Evolutionary conservation across 2,797 vertebrate species (phyloP).

Genomic region (Spea hammondii): DNA sequence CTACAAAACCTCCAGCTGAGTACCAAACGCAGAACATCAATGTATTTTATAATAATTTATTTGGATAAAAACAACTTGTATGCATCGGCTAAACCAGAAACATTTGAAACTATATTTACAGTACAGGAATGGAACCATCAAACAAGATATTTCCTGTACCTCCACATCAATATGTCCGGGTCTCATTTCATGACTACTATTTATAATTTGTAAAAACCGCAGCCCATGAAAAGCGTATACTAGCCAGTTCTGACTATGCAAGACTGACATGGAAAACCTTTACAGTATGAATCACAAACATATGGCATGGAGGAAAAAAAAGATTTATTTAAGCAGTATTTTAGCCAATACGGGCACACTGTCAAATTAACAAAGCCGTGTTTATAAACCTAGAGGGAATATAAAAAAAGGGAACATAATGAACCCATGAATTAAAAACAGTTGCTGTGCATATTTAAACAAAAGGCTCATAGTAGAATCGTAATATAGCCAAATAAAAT

Average conservation of each 20-base stretch:
- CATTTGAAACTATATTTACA: conserved; percentile 38
- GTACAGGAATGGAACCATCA: conserved; percentile 36
- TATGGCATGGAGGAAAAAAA: conserved; percentile 30
- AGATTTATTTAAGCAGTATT: conserved; percentile 38
- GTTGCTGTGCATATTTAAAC: too few species aligned
- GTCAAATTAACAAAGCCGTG: conserved; percentile 39
- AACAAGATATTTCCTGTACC: conserved; percentile 46
- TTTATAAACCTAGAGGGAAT: conserved; percentile 29
- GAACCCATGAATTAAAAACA: background rate
- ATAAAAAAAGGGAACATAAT: background rate
- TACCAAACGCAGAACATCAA: background rate
- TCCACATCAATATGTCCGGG: conserved; percentile 20
- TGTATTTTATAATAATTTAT: conserved; percentile 20
- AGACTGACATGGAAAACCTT: conserved; percentile 51
- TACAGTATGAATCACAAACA: conserved; percentile 48
- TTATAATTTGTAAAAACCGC: conserved; percentile 42
- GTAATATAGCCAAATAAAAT: too few species aligned
- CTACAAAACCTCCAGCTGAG: background rate
- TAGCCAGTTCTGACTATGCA: conserved; percentile 40
- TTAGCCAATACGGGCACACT: conserved; percentile 41
- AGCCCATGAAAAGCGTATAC: conserved; percentile 31
- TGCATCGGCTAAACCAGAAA: conserved; percentile 24
- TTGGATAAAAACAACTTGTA: conserved; percentile 18
- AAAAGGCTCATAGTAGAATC: too few species aligned
- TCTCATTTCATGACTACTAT: conserved; percentile 42